Conservation (phyloP, 2,888 invertebrate genomes). For the Pyrrhosoma nymphula region DNA sequence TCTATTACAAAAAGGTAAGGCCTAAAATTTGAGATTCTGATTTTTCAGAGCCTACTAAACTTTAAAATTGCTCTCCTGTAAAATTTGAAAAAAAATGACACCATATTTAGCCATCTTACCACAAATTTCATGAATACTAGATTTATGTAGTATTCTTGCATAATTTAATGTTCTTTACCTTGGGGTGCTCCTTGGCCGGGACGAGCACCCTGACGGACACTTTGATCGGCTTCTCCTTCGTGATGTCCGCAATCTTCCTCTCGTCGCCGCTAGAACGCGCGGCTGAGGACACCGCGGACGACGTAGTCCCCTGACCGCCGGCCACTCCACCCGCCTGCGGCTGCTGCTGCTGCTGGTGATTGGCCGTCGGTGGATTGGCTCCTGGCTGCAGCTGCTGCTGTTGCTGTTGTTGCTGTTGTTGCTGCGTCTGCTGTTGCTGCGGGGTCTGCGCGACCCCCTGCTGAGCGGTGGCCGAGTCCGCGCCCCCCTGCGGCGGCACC, state of each 20-base stretch:
- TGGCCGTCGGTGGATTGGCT: neutral
- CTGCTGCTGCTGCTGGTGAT: conserved; percentile 40
- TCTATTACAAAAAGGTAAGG: too few species aligned
- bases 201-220: conserved; percentile 92
- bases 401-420: neutral
- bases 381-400: neutral
- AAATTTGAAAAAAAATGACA: too few species aligned
- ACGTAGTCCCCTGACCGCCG: neutral
- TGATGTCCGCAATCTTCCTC: conserved; percentile 91
- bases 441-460: neutral
- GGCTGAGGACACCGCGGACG: neutral
- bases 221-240: conserved; percentile 92
- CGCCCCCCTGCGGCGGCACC: neutral
- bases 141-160: too few species aligned
- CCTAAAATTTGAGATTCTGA: too few species aligned
- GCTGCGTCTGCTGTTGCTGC: neutral
- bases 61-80: too few species aligned
- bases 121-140: too few species aligned
- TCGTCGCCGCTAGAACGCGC: conserved; percentile 76
- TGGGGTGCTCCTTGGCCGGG: conserved; percentile 92
- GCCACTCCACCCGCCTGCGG: neutral
- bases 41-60: too few species aligned
- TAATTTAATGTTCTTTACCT: conserved; percentile 79
- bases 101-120: too few species aligned
- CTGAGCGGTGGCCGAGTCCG: neutral